Conservation (phyloP, 1,140 invertebrate genomes). For the Ostrea denselamellosa region DNA sequence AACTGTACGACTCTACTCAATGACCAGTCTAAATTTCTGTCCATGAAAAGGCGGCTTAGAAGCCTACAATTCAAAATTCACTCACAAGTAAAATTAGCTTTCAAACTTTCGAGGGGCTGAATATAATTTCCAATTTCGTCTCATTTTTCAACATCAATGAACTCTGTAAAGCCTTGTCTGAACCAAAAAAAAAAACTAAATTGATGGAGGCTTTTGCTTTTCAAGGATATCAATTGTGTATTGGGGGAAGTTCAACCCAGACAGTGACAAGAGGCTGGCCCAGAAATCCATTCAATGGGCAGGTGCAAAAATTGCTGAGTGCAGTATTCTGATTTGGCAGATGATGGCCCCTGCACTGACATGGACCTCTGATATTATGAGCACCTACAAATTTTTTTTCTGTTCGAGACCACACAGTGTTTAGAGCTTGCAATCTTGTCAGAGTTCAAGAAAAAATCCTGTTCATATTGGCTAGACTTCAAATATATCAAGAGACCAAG, state of each 20-base stretch:
- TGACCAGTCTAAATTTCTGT: conserved; percentile 27
- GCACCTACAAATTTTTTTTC: conserved; percentile 4
- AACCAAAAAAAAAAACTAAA: conserved; percentile 12
- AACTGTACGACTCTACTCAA: background rate
- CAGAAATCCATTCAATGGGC: background rate
- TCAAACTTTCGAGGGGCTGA: conserved; percentile 21
- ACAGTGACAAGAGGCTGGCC: conserved; percentile 36
- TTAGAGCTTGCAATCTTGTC: conserved; percentile 11
- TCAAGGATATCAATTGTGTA: conserved; percentile 39
- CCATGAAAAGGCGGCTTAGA: background rate
- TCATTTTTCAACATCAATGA: conserved; percentile 38
- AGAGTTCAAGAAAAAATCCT: conserved; percentile 7
- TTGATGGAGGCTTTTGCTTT: conserved; percentile 35
- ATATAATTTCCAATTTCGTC: conserved; percentile 33
- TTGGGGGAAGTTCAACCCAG: conserved; percentile 29
- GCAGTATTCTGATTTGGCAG: conserved; percentile 6
- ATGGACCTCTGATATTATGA: conserved; percentile 6
- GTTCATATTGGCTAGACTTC: background rate
- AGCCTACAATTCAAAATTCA: conserved; percentile 30
- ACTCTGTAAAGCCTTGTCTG: conserved; percentile 23
- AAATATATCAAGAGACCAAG: conserved; percentile 16
- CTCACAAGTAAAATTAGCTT: conserved; percentile 25
- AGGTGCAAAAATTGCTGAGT: conserved; percentile 33
- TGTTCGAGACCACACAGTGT: conserved; percentile 23
- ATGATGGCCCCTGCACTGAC: conserved; percentile 1